Evolutionary conservation across 2,888 invertebrate species (phyloP).

Genomic region (Thecocarcelia acutangulata): DNA sequence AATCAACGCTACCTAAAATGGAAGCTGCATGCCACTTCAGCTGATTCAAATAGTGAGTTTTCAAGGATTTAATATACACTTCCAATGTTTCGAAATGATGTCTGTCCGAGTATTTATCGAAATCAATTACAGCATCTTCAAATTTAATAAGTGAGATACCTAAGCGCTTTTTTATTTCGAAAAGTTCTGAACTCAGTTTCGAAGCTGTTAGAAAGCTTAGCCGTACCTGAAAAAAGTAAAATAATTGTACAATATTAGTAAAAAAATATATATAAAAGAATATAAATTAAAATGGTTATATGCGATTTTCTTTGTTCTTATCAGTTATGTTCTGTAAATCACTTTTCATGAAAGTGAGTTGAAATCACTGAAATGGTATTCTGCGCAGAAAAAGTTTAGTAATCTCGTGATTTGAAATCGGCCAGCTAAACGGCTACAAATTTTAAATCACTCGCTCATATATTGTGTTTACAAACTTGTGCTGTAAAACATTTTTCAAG

Average conservation of each 20-base stretch:
- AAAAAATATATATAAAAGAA: background rate
- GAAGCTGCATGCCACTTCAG: constrained; percentile 97
- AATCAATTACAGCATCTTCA: constrained; percentile 96
- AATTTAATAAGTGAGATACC: constrained; percentile 96
- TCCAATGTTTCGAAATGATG: constrained; percentile 96
- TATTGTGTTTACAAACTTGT: too few relatives aligned
- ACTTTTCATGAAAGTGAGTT: too few relatives aligned
- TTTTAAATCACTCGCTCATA: too few relatives aligned
- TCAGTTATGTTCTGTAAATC: too few relatives aligned
- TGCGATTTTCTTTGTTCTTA: too few relatives aligned
- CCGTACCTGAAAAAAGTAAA: constrained; percentile 84
- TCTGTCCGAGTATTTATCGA: constrained; percentile 92
- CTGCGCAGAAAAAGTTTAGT: too few relatives aligned
- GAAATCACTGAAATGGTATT: too few relatives aligned
- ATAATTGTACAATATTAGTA: background rate
- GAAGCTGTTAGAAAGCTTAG: constrained; percentile 94
- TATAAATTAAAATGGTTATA: too few relatives aligned
- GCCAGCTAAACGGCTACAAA: too few relatives aligned
- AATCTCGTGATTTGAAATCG: too few relatives aligned
- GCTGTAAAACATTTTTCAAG: too few relatives aligned
- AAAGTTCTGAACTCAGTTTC: constrained; percentile 89
- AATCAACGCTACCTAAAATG: constrained; percentile 97
- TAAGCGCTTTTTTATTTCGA: constrained; percentile 90
- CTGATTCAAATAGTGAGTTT: constrained; percentile 94
- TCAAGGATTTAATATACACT: constrained; percentile 90